Evolutionary conservation across 2,113 vertebrate genomes (phyloP), one percentile per base, ranked within the genome.

Genomic region (Erythrocebus patas): DNA sequence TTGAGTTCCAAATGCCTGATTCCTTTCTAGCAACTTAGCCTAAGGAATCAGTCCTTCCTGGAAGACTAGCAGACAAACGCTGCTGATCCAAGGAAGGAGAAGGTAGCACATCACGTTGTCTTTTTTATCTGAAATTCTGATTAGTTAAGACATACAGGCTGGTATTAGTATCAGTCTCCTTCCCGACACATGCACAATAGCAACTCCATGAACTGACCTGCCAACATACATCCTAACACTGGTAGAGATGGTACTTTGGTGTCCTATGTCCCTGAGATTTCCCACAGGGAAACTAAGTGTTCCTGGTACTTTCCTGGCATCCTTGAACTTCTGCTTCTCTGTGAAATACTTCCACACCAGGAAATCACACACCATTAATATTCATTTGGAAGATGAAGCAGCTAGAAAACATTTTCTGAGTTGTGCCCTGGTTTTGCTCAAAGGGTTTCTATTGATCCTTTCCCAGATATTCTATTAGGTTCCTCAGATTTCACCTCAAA

Each of bases 341-440:
- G 30, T 48, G 59, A 97, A 93, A 80, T 91, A 55, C 2, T 81
- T 95, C 25, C 43, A 94, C 38, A 88, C 3, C 57, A 93, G 64
- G n/a, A 94, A 94, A 94, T 85, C 40, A 89, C 93, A 97, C 89
- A 25, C 59, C 43, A 79, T 92, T 83, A 89, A 82, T 91, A 93
- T 92, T 96, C 35, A 83, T 70, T 80, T 92, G 57, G 52, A 96
- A 96, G n/a, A 43, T 88, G 27, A 48, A 90, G 13, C 32, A 64
- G 48, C 84, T 35, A 75, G 18, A 30, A 94, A 82, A 83, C 79
- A 55, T 32, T 5, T 82, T 95, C 83, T 92, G 52, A 55, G 52
- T n/a, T 18, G 6, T 93, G 83, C 90, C 35, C 97, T 64, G 40
- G 48, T 18, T 96, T 84, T 95, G 38, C 75, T 91, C 0, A 2